A percentile compares a stretch with the other conserved stretches of the same genome.
Conservation (phyloP, 2,888 invertebrate genomes). For the Cantharis lateralis region DNA sequence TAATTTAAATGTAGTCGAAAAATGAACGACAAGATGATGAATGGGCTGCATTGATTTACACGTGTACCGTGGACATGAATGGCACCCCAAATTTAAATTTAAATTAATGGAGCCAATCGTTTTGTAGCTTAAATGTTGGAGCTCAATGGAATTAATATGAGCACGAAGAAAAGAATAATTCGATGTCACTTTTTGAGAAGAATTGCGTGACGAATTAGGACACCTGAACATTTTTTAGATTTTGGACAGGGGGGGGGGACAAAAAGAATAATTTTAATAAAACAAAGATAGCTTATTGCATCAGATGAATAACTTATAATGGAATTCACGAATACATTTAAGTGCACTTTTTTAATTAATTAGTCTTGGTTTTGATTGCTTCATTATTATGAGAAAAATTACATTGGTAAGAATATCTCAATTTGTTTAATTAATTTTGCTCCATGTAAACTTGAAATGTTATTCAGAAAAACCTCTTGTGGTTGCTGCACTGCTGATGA, state of each 20-base stretch:
- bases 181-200: neutral
- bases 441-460: neutral
- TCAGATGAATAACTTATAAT: too few relatives aligned
- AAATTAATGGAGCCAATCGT: neutral
- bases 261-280: too few relatives aligned
- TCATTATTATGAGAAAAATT: neutral
- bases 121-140: neutral
- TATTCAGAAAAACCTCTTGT: neutral
- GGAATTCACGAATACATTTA: too few relatives aligned
- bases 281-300: too few relatives aligned
- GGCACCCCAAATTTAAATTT: neutral
- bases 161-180: neutral
- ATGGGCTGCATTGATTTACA: too few relatives aligned
- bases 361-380: neutral
- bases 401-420: neutral
- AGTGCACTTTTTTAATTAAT: neutral
- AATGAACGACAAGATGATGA: neutral
- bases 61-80: neutral
- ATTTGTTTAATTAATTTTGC: neutral
- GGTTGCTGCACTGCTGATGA: neutral
- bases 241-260: too few relatives aligned
- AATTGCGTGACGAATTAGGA: too few relatives aligned
- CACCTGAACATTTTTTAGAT: too few relatives aligned
- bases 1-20: neutral
- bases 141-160: neutral